These are phyloP conservation scores for Dolichallabes microphthalmus DNA, from an alignment of 2,113 vertebrate genomes.

Conservation along the genomic window DNA sequence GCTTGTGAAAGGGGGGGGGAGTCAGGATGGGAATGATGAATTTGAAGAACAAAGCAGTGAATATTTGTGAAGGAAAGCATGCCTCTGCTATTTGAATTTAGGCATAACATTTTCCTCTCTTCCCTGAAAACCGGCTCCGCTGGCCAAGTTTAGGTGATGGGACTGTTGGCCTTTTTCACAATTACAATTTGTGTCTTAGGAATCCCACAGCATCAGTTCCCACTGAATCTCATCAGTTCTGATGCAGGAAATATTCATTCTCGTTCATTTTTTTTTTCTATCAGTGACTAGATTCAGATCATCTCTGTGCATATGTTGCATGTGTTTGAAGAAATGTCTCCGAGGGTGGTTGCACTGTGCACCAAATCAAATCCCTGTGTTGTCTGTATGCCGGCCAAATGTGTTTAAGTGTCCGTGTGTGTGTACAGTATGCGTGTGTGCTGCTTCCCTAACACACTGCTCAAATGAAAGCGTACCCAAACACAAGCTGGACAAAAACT, in stretches of 20 bases:
- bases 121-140: neutral
- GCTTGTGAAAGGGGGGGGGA: neutral
- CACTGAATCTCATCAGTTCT: too few relatives aligned
- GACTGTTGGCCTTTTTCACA: neutral
- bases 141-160: neutral
- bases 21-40: conserved; percentile 17
- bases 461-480: neutral
- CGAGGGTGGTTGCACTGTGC: neutral
- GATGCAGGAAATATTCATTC: neutral
- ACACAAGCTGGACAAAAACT: neutral
- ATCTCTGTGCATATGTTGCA: neutral
- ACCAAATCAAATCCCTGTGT: neutral
- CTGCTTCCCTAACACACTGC: neutral
- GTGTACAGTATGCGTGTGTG: neutral
- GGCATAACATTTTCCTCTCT: conserved; percentile 17
- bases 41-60: conserved; percentile 16
- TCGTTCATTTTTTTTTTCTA: neutral
- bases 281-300: neutral
- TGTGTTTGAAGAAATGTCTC: neutral
- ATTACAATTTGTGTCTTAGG: neutral
- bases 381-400: neutral
- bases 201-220: too few relatives aligned
- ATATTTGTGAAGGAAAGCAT: conserved; percentile 18
- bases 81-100: neutral
- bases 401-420: neutral